Conservation (phyloP, 2,113 vertebrate species). For the Mirza zaza region DNA sequence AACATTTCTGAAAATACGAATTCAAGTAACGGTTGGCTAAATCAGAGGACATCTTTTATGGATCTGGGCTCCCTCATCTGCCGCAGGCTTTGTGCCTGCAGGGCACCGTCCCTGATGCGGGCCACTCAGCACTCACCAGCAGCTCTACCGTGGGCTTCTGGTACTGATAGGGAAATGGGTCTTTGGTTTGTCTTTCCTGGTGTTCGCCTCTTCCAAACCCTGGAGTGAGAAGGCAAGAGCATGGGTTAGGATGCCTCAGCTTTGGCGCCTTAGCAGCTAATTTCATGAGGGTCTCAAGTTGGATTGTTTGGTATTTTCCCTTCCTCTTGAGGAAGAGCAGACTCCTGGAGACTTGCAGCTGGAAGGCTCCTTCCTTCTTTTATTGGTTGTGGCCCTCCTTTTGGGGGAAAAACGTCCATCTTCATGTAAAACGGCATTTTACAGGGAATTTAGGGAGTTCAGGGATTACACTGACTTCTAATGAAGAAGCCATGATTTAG, state of each 20-base stretch:
- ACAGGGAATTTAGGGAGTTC: neutral
- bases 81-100: accelerated
- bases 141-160: constrained; percentile 50
- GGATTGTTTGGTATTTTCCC: neutral
- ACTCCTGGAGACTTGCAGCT: neutral
- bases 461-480: neutral
- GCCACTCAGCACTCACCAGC: constrained; percentile 55
- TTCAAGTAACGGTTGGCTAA: neutral
- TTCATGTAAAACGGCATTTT: neutral
- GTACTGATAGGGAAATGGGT: neutral
- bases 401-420: neutral
- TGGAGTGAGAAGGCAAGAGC: constrained; percentile 14
- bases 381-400: neutral
- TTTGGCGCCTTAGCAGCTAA: neutral
- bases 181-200: constrained; percentile 59
- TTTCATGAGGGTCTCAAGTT: neutral
- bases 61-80: neutral
- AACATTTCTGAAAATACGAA: neutral
- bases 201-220: constrained; percentile 68
- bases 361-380: neutral
- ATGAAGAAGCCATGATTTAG: neutral
- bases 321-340: neutral
- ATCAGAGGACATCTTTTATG: neutral
- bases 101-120: accelerated
- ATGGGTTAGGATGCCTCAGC: no score